phyloP scores from a whole-genome alignment of 2,113 vertebrate species.

The Chelonoidis abingdonii region DNA sequence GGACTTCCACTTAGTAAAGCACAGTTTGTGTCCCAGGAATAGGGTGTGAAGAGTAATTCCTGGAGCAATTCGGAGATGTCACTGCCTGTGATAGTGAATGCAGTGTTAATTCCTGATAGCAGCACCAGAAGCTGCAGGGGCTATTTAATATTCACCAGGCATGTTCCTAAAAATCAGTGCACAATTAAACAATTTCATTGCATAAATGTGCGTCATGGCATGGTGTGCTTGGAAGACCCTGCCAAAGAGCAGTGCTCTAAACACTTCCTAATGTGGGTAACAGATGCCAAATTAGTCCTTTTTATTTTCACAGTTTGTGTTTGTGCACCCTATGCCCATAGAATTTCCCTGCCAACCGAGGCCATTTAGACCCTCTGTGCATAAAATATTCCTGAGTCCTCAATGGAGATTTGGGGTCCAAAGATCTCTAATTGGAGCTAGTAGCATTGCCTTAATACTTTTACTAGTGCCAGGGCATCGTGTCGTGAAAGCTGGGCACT shows the following conservation, averaged over 20 bases:
- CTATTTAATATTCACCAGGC: conserved; percentile 50
- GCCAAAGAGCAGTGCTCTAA: conserved; percentile 46
- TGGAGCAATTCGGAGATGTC: conserved; percentile 11
- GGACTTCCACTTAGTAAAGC: background rate
- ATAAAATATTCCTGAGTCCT: conserved; percentile 59
- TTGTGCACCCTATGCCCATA: conserved; percentile 49
- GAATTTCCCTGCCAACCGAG: conserved; percentile 48
- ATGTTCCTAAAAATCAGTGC: conserved; percentile 33
- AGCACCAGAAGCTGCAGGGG: conserved; percentile 20
- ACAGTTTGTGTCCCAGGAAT: background rate
- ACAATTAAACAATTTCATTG: conserved; percentile 33
- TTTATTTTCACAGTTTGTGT: conserved; percentile 72
- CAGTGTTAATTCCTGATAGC: conserved; percentile 1
- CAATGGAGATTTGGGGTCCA: conserved; percentile 4
- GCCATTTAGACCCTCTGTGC: conserved; percentile 54
- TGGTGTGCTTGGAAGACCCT: conserved; percentile 27
- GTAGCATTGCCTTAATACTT: background rate
- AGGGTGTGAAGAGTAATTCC: background rate
- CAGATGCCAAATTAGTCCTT: conserved; percentile 66
- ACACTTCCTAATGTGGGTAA: conserved; percentile 44
- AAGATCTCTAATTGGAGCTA: conserved; percentile 26
- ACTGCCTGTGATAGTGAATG: rapidly evolving
- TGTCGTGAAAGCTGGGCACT: background rate
- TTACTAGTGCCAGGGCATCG: background rate
- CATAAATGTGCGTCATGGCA: conserved; percentile 33